Percentiles rank a stretch among this genome's conserved stretches.
phyloP scores from a whole-genome alignment of 2,888 invertebrate genomes.

The Timema cristinae region DNA sequence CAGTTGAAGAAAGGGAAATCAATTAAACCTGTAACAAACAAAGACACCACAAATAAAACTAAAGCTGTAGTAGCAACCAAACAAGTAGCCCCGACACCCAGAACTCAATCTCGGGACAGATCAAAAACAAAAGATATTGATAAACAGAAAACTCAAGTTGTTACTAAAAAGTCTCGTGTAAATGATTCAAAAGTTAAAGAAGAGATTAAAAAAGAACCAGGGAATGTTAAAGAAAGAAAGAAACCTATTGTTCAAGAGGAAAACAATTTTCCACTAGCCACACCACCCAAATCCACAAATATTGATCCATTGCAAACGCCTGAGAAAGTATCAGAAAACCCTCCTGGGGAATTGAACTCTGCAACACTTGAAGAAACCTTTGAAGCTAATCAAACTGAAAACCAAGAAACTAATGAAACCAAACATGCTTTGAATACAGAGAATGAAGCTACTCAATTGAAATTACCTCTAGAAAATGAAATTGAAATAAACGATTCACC shows the following conservation, averaged over 20 bases:
- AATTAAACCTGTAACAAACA: background rate
- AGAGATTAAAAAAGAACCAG: constrained; percentile 7
- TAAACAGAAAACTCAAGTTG: constrained; percentile 19
- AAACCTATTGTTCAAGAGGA: background rate
- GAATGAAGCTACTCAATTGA: too few species aligned
- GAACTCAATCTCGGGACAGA: constrained; percentile 15
- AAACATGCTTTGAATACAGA: background rate
- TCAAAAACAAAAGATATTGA: constrained; percentile 15
- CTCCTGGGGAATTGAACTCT: too few species aligned
- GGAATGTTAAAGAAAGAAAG: background rate
- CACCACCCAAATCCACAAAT: too few species aligned
- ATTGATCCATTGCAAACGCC: too few species aligned
- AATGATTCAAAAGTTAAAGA: constrained; percentile 17
- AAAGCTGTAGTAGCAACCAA: constrained; percentile 30
- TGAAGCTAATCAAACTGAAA: background rate
- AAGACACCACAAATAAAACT: background rate
- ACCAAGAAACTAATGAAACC: constrained; percentile 4
- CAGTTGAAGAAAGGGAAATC: constrained; percentile 36
- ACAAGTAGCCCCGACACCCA: constrained; percentile 25
- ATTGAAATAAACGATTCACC: too few species aligned
- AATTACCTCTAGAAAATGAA: too few species aligned
- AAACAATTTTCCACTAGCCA: background rate
- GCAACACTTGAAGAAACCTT: background rate
- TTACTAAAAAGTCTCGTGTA: background rate
- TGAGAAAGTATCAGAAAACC: too few species aligned